Conservation (phyloP, 2,888 invertebrate genomes). For the Rugalucina vietnamica region DNA sequence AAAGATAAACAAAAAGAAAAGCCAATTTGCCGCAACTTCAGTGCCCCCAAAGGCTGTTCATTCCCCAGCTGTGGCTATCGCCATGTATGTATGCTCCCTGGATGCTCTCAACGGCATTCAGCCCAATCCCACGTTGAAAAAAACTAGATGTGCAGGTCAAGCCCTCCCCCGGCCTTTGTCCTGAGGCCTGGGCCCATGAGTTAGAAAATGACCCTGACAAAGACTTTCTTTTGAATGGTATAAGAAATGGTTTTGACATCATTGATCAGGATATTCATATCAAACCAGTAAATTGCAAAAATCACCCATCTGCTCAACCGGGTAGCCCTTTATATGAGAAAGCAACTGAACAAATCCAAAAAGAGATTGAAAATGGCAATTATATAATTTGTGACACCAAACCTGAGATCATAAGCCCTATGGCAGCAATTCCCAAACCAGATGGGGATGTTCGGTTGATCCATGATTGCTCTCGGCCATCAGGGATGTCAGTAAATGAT, state of each 20-base stretch:
- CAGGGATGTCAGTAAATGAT: background rate
- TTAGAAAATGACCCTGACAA: background rate
- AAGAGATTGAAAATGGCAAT: background rate
- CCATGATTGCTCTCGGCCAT: background rate
- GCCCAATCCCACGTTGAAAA: background rate
- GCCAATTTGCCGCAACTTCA: background rate
- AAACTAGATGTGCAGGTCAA: background rate
- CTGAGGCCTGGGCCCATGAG: background rate
- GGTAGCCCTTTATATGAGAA: background rate
- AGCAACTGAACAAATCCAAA: background rate
- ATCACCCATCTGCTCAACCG: background rate
- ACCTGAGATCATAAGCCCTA: background rate
- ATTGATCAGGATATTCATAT: background rate
- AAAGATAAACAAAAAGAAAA: background rate
- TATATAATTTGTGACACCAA: background rate
- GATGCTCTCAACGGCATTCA: background rate
- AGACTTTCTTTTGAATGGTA: background rate
- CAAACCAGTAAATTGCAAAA: background rate
- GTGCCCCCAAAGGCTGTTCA: background rate
- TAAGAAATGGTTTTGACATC: background rate
- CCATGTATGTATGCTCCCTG: background rate
- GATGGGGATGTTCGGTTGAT: background rate
- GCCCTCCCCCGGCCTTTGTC: background rate
- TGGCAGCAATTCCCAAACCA: background rate
- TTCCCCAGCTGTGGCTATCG: background rate